Evolutionary conservation across 2,888 invertebrate species (phyloP).

Genomic region (Conchocele bisecta): DNA sequence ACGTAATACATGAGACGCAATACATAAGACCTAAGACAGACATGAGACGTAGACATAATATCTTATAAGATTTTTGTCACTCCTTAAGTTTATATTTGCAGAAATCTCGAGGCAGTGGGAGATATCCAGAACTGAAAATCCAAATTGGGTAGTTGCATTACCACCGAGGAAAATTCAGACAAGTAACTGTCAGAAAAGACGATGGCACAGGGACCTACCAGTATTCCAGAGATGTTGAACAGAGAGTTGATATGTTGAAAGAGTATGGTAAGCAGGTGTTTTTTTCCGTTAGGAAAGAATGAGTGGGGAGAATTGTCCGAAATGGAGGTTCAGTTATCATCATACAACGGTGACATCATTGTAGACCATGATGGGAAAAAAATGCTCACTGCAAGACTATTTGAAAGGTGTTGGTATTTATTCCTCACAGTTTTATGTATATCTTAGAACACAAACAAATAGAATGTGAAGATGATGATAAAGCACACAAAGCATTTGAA

Average conservation of each 20-base stretch:
- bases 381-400: neutral
- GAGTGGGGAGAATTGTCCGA: neutral
- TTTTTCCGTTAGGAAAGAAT: slow-evolving; percentile 7
- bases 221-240: slow-evolving; percentile 1
- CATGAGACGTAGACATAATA: too few species aligned
- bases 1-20: too few species aligned
- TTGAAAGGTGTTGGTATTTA: neutral
- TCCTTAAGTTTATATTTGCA: too few species aligned
- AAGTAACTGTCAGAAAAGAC: slow-evolving; percentile 3
- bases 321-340: slow-evolving; percentile 5
- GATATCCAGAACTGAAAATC: slow-evolving; percentile 3
- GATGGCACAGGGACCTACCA: slow-evolving; percentile 4
- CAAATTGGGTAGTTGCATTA: slow-evolving; percentile 7
- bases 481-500: too few species aligned
- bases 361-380: neutral
- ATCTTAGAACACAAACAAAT: too few species aligned
- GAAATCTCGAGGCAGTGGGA: neutral
- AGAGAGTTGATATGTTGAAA: slow-evolving; percentile 5
- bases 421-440: too few species aligned
- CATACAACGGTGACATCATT: neutral
- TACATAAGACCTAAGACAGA: too few species aligned
- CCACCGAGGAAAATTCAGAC: slow-evolving; percentile 9
- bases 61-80: too few species aligned
- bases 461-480: too few species aligned
- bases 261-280: slow-evolving; percentile 1